Evolutionary conservation across 2,797 vertebrate genomes (phyloP).

Genomic region (Cuniculus paca): DNA sequence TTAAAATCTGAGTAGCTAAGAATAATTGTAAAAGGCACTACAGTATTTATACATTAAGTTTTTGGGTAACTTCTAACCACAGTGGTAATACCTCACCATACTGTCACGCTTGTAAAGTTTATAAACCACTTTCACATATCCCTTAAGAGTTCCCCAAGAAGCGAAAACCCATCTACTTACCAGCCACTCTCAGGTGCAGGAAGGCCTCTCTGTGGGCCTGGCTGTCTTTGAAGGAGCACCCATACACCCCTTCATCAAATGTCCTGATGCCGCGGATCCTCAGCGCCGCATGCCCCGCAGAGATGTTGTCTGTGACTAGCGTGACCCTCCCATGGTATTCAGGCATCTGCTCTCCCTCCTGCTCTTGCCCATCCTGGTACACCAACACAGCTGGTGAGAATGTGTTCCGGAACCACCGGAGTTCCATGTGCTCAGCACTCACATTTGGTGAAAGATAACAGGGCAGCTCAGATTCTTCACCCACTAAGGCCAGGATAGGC

Average conservation of each 20-base stretch:
- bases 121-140: not conserved
- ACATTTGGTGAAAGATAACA: conserved; percentile 55
- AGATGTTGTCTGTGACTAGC: not conserved
- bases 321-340: conserved; percentile 54
- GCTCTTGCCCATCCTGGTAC: not conserved
- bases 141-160: too few relatives aligned
- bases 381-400: not conserved
- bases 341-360: conserved; percentile 23
- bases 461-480: conserved; percentile 58
- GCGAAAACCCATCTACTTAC: conserved; percentile 48
- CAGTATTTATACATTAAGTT: not conserved
- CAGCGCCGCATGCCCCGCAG: conserved; percentile 4
- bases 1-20: not conserved
- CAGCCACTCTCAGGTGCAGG: conserved; percentile 67
- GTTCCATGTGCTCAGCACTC: conserved; percentile 63
- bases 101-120: not conserved
- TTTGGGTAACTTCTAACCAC: not conserved
- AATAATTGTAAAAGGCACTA: not conserved
- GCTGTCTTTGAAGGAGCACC: conserved; percentile 59
- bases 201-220: conserved; percentile 5
- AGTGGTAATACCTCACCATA: not conserved
- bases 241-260: conserved; percentile 73
- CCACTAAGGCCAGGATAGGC: conserved; percentile 47
- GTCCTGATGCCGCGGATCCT: not conserved
- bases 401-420: conserved; percentile 66